A percentile compares a stretch with the other conserved stretches of the same genome.
Evolutionary conservation across 2,113 vertebrate genomes (phyloP).

Genomic region (Garra rufa): DNA sequence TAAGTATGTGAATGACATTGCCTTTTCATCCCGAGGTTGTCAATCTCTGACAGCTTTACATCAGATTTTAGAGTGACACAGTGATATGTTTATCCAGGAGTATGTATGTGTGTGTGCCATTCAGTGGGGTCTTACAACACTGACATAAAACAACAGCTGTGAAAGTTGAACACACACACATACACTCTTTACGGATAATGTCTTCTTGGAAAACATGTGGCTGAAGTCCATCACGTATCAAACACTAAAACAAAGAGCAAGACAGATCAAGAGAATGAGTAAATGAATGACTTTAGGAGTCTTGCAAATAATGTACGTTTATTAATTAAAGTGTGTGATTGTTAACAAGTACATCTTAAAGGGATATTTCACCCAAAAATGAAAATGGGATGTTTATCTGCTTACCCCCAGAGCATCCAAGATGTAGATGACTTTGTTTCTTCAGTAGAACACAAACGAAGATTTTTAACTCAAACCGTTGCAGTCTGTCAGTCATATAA

Average conservation of each 20-base stretch:
- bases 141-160: conserved; percentile 15
- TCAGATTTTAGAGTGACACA: conserved; percentile 12
- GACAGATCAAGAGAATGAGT: not conserved
- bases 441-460: no score
- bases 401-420: no score
- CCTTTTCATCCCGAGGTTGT: conserved; percentile 54
- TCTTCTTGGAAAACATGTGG: not conserved
- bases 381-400: no score
- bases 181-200: not conserved
- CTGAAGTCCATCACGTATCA: not conserved
- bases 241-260: not conserved
- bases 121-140: not conserved
- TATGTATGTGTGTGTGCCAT: conserved; percentile 34
- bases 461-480: no score
- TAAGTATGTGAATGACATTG: not conserved
- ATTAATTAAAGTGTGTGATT: not conserved
- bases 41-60: conserved; percentile 58
- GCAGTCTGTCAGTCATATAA: no score
- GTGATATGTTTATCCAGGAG: conserved; percentile 48
- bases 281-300: not conserved
- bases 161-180: not conserved
- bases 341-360: not conserved
- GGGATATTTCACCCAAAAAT: no score
- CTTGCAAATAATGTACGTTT: not conserved
- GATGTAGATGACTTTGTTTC: no score